Conservation (phyloP, 2,797 vertebrate species). For the Pseudomugil tenellus region DNA sequence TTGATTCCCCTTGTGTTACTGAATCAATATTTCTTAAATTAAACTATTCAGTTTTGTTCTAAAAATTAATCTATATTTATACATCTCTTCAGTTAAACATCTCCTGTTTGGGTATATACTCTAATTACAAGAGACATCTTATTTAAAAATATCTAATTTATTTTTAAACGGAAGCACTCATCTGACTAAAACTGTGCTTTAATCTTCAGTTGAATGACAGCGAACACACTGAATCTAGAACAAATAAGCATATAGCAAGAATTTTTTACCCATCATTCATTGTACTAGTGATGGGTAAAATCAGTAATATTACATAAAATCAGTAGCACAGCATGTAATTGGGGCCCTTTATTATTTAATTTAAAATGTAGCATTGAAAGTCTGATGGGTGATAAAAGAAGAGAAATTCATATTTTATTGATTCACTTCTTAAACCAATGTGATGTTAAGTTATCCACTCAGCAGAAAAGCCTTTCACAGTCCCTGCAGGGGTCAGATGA, state of each 20-base stretch:
- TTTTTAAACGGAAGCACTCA: no score
- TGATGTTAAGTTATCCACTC: conserved; percentile 21
- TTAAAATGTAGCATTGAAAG: conserved; percentile 57
- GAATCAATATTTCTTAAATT: conserved; percentile 17
- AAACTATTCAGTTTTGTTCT: neutral
- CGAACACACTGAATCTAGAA: neutral
- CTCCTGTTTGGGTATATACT: neutral
- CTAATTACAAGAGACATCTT: conserved; percentile 29
- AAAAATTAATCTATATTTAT: conserved; percentile 23
- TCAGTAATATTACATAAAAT: no score
- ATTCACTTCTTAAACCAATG: conserved; percentile 27
- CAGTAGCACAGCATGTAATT: conserved; percentile 19
- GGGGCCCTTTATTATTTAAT: conserved; percentile 28
- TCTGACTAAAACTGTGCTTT: conserved; percentile 6
- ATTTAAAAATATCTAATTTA: no score
- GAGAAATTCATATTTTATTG: conserved; percentile 42
- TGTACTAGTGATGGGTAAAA: no score
- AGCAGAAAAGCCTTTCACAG: neutral
- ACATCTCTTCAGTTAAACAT: conserved; percentile 1
- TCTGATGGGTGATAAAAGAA: conserved; percentile 36
- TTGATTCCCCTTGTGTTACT: neutral
- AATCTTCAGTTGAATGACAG: neutral
- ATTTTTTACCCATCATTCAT: conserved; percentile 56
- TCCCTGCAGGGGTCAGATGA: conserved; percentile 3
- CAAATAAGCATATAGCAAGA: conserved; percentile 53